Evolutionary conservation across 2,888 invertebrate species (phyloP).

Genomic region (Tethea ocularis): DNA sequence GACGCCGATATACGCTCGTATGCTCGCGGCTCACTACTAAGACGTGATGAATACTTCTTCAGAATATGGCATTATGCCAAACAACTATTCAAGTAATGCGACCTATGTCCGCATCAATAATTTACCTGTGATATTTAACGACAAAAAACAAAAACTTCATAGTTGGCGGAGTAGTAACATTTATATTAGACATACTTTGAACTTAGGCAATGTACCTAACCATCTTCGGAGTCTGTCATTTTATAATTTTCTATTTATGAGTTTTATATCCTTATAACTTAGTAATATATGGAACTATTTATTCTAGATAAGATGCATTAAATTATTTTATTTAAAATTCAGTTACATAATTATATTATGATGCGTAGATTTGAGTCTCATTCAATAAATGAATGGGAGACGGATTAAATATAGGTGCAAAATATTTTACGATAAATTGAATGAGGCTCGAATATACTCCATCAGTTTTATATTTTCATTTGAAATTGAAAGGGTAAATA

Average conservation of each 20-base stretch:
- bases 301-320: conserved; percentile 60
- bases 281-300: conserved; percentile 45
- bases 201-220: conserved; percentile 35
- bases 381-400: conserved; percentile 67
- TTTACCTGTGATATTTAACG: conserved; percentile 77
- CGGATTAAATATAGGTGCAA: conserved; percentile 79
- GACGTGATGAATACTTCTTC: conserved; percentile 98
- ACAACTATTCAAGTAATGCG: conserved; percentile 89
- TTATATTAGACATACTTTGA: conserved; percentile 34
- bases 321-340: conserved; percentile 63
- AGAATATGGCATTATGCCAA: conserved; percentile 95
- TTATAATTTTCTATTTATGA: conserved; percentile 57
- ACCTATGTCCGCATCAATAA: conserved; percentile 56
- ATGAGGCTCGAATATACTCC: conserved; percentile 59
- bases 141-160: conserved; percentile 50
- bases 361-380: conserved; percentile 56
- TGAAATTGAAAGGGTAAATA: conserved; percentile 38
- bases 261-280: conserved; percentile 47
- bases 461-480: conserved; percentile 32
- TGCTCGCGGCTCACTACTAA: conserved; percentile 92
- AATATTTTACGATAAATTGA: conserved; percentile 71
- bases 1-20: conserved; percentile 96
- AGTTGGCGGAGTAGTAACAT: conserved; percentile 62
- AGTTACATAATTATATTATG: conserved; percentile 39
- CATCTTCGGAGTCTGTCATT: conserved; percentile 47